Conservation (phyloP, 2,888 invertebrate species). For the Coremacera marginata region DNA sequence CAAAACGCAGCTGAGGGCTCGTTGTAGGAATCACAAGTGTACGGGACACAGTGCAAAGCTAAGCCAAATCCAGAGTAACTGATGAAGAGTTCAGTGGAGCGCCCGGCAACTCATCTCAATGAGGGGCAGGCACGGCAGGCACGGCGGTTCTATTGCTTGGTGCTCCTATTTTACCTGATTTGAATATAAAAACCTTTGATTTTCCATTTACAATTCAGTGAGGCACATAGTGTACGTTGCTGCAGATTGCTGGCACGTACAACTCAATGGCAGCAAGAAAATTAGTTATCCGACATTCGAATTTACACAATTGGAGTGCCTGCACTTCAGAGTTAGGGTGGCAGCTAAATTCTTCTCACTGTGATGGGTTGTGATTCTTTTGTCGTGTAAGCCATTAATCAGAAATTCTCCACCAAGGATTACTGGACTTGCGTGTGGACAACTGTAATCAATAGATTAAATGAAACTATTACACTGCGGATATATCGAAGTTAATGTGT, state of each 20-base stretch:
- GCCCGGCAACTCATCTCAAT: background rate
- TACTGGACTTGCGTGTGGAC: background rate
- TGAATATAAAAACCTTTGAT: constrained; percentile 21
- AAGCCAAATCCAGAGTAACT: background rate
- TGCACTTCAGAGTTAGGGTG: constrained; percentile 7
- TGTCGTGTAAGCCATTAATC: constrained; percentile 21
- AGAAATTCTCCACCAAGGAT: constrained; percentile 25
- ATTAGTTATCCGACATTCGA: constrained; percentile 33
- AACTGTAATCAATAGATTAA: background rate
- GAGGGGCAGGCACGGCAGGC: background rate
- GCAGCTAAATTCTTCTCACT: background rate
- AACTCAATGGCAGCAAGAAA: constrained; percentile 14
- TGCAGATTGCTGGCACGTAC: constrained; percentile 13
- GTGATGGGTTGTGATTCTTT: constrained; percentile 16
- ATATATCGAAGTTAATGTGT: background rate
- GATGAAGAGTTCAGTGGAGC: background rate
- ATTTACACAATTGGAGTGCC: constrained; percentile 17
- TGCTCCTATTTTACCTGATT: constrained; percentile 30
- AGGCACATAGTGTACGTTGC: background rate
- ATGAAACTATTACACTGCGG: background rate
- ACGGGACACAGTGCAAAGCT: constrained; percentile 1
- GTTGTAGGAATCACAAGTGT: constrained; percentile 18
- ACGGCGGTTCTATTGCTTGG: background rate
- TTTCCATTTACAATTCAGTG: background rate
- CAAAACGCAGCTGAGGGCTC: constrained; percentile 33